These are phyloP conservation scores for Heliconius congener DNA, from an alignment of 1,140 invertebrate genomes.

Conservation along the genomic window DNA sequence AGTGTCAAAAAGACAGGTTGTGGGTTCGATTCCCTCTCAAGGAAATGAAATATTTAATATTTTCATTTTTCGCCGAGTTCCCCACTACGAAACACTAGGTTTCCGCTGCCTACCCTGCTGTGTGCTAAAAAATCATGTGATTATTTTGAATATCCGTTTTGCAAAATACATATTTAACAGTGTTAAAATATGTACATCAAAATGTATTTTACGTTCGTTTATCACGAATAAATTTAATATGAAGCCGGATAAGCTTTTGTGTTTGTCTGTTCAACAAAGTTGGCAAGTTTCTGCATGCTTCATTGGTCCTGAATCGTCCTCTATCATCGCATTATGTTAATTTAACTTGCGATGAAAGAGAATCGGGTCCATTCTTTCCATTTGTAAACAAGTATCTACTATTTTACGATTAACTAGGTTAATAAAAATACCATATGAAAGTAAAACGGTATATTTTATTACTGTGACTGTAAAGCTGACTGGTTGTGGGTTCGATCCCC, in stretches of 20 bases:
- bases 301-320: constrained; percentile 3
- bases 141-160: not conserved
- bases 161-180: not conserved
- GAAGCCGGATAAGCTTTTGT: not conserved
- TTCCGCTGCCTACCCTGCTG: too few species aligned
- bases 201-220: not conserved
- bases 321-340: not conserved
- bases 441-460: too few species aligned
- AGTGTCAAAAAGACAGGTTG: too few species aligned
- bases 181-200: too few species aligned
- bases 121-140: not conserved
- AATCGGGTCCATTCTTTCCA: not conserved
- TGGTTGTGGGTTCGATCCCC: too few species aligned
- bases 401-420: not conserved
- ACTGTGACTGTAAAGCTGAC: too few species aligned
- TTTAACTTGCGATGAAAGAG: constrained; percentile 1
- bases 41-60: too few species aligned
- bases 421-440: not conserved
- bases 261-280: constrained; percentile 1
- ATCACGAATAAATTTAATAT: not conserved
- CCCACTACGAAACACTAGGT: too few species aligned
- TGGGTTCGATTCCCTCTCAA: too few species aligned
- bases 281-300: not conserved
- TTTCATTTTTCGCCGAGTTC: too few species aligned
- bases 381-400: not conserved